Base-by-base conservation (phyloP, 2,797 vertebrate genomes). In the Huso huso region DNA sequence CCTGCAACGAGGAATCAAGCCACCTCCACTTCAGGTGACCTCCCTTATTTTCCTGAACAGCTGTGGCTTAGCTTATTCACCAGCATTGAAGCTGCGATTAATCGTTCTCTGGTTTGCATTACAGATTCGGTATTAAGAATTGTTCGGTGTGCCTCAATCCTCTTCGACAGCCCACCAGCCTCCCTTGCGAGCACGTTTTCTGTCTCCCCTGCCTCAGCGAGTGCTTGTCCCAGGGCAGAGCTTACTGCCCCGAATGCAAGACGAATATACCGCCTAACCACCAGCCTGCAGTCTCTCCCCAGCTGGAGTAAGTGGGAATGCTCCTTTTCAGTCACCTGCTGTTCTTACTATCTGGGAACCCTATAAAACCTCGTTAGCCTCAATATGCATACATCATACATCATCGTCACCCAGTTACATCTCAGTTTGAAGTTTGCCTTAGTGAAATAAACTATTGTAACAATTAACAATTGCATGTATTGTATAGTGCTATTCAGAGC, bases 151-250 rank as follows among this genome's bases (percentile, higher is more conserved):
- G 89, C 67, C 65, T 85, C 13, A 12, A 0, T 61, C 79, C 78
- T 66, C 15, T 86, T 48, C 64, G 5, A 0, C 69, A 86, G 8
- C 88, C 88, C 0, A 75, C 60, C 2, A 66, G 69, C 51, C 81
- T 90, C 71, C 84, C 84, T 49, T 90, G 89, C 61, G 63, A 74
- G 15, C 89, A 90, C 7, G 61, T 85, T 51, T 18, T 87, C 78
- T 90, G 88, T 65, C 49, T 83, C 71, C 8, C 64, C 1, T 89
- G 88, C 71, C 49, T 89, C 52, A 77, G 71, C 2, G 1, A 0
- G 1, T 77, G 74, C 51, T 0, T 79, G 0, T 64, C 76, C 59
- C 3, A 9, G 1, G 48, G 66, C 8, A 72, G 37, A 1, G 55
- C 1, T 0, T 71, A 4, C 4, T 90, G 89, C 57, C 89, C 89